Percentiles rank a stretch among this genome's conserved stretches.
These are phyloP conservation scores for Rhopilema esculentum DNA, from an alignment of 30 jellyfish, hydroid and myxozoan species.

Conservation along the genomic window DNA sequence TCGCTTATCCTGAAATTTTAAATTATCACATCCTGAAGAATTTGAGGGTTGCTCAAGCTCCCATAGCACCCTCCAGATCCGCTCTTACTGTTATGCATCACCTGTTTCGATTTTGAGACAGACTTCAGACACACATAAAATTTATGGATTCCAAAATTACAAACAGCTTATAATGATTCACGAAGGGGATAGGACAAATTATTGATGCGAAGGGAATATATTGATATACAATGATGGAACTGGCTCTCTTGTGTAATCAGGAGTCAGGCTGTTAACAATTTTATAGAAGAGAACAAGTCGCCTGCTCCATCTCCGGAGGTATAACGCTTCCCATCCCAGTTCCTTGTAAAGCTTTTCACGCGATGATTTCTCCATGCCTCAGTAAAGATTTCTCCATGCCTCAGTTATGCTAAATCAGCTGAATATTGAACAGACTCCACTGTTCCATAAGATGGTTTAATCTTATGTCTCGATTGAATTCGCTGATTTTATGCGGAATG, in stretches of 20 bases:
- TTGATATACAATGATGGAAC: neutral
- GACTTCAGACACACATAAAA: too few species aligned
- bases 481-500: conserved; percentile 3
- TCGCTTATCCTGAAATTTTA: too few species aligned
- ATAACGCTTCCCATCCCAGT: conserved; percentile 39
- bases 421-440: conserved; percentile 46
- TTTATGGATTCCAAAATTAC: too few species aligned
- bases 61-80: too few species aligned
- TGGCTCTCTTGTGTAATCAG: neutral
- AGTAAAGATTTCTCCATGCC: too few species aligned
- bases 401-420: conserved; percentile 22
- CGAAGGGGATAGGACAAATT: too few species aligned
- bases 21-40: too few species aligned
- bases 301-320: conserved; percentile 64
- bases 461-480: neutral
- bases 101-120: too few species aligned
- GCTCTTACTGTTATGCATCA: too few species aligned
- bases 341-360: conserved; percentile 38
- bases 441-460: conserved; percentile 12
- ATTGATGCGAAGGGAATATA: too few species aligned
- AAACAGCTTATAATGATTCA: too few species aligned
- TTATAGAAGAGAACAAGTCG: neutral
- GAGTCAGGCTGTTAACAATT: neutral
- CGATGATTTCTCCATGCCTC: conserved; percentile 20
- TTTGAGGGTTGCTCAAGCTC: too few species aligned